phyloP scores from a whole-genome alignment of 1,140 invertebrate species.

The Pseudomyrmex concolor region DNA sequence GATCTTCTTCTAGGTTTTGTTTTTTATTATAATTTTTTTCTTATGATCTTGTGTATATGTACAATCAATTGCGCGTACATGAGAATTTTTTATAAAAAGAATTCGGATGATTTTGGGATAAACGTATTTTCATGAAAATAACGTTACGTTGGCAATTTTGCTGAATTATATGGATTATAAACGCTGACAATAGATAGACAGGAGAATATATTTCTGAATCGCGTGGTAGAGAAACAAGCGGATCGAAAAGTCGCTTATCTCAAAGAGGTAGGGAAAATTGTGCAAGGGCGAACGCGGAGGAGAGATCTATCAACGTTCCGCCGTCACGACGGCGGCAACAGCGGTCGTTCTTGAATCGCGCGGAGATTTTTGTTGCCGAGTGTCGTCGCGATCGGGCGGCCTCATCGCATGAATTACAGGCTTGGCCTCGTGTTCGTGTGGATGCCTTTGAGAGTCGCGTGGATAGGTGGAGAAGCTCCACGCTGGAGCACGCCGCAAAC shows the following conservation, averaged over 20 bases:
- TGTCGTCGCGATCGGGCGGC: conserved; percentile 82
- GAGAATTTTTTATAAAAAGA: too few relatives aligned
- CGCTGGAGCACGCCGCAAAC: conserved; percentile 55
- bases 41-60: not conserved
- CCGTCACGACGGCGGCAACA: conserved; percentile 36
- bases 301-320: conserved; percentile 65
- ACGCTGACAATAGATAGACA: not conserved
- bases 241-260: conserved; percentile 19
- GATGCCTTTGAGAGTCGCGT: conserved; percentile 79
- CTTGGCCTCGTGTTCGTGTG: conserved; percentile 76
- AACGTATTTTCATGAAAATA: too few relatives aligned
- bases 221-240: conserved; percentile 4
- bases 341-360: conserved; percentile 73
- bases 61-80: not conserved
- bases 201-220: conserved; percentile 28
- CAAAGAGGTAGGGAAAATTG: conserved; percentile 36
- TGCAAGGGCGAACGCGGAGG: conserved; percentile 19
- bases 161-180: not conserved
- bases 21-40: not conserved
- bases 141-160: not conserved
- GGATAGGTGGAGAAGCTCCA: conserved; percentile 77
- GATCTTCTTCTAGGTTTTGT: not conserved
- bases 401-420: conserved; percentile 83
- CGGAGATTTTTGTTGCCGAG: conserved; percentile 73
- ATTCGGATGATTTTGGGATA: too few relatives aligned